A percentile compares a stretch with the other conserved stretches of the same genome.
Evolutionary conservation across 2,888 invertebrate genomes (phyloP).

Genomic region (Heliothis peltigera): DNA sequence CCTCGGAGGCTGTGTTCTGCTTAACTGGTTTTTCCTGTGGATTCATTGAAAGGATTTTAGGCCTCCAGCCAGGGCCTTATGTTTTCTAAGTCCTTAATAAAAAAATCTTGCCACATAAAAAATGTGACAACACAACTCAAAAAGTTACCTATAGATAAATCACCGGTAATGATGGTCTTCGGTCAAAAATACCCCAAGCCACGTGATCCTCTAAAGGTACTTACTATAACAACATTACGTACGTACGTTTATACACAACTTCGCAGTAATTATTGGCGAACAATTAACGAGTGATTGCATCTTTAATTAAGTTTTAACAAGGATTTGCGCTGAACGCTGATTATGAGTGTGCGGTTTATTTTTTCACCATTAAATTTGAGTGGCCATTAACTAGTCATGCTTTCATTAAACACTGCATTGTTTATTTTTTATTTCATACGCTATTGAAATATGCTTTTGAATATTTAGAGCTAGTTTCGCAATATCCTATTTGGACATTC

Average conservation of each 20-base stretch:
- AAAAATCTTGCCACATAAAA: too few species aligned
- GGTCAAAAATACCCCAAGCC: not conserved
- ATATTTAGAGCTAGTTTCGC: too few species aligned
- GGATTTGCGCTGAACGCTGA: slow-evolving; percentile 2
- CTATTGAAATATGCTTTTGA: not conserved
- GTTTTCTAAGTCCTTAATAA: too few species aligned
- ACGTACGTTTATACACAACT: slow-evolving; percentile 18
- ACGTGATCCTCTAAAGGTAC: not conserved
- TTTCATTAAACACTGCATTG: not conserved
- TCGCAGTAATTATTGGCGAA: slow-evolving; percentile 27
- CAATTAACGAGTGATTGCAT: slow-evolving; percentile 40
- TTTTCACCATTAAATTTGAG: not conserved
- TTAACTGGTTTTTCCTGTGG: too few species aligned
- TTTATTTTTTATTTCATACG: not conserved
- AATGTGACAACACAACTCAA: too few species aligned
- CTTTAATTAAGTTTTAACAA: slow-evolving; percentile 45
- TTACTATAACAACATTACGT: not conserved
- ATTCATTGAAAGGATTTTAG: too few species aligned
- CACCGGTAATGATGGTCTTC: not conserved
- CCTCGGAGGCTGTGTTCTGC: too few species aligned
- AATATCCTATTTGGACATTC: too few species aligned
- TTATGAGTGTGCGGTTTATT: not conserved
- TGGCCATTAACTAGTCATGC: not conserved
- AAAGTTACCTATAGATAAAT: too few species aligned
- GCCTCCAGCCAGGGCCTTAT: too few species aligned